Evolutionary conservation across 2,797 vertebrate species (phyloP), one percentile per base, ranked within the genome.

Genomic region (Sebastolobus altivelis): DNA sequence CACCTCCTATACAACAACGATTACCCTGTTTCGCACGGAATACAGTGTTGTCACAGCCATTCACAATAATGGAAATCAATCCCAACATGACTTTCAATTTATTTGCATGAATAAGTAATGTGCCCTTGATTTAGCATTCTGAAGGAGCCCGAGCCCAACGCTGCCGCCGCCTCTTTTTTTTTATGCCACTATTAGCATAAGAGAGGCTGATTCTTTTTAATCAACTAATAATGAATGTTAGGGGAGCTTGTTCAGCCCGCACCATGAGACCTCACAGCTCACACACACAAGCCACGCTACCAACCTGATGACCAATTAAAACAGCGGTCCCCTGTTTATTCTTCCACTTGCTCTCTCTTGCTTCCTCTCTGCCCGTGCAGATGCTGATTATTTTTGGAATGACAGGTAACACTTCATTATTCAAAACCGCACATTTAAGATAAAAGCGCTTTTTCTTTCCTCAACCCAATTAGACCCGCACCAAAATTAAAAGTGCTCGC

Each of bases 81-180:
- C 93, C 92, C 87, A 94, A 94, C 86, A 94, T 90, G 93, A 92
- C 91, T 94, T 94, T 91, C 88, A 84, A 88, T 95, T 95, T 94
- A 95, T 95, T 94, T 94, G 91, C 93, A 94, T 95, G 92, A 96
- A 94, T 94, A 94, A 94, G 83, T 95, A 92, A 95, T 94, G 87
- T 84, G 71, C 69, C 87, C 83, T 93, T 94, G 92, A 95, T 95
- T 95, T 88, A 83, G 89, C 87, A 84, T 89, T 88, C 90, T 88
- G 87, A 81, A 84, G 83, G 82, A 94, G 86, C 73, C 77, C 27
- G 58, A 85, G 83, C 83, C 66, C 35, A n/a, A 52, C 9, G 29
- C 83, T 55, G 82, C 86, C 54, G 77, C 88, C 81, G 18, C 18
- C 18, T 87, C 85, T 91, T 29, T 61, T 65, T 65, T 90, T 72